phyloP scores from a whole-genome alignment of 2,888 invertebrate genomes.

The Drosophila kanekoi region DNA sequence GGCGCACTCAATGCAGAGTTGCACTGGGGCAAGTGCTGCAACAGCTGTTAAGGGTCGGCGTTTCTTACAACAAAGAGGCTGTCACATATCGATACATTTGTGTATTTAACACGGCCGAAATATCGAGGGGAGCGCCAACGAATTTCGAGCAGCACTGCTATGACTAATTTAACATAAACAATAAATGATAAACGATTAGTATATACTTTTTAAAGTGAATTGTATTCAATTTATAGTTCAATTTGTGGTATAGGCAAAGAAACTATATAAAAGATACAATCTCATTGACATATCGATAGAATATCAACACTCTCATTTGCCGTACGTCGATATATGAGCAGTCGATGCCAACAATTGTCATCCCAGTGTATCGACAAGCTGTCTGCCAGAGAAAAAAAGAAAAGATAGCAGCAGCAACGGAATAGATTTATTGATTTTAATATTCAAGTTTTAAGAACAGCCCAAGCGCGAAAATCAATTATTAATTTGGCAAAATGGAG shows the following conservation, averaged over 20 bases:
- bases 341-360: background rate
- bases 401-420: conserved; percentile 23
- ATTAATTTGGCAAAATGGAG: conserved; percentile 87
- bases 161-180: no score
- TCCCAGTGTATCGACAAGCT: conserved; percentile 17
- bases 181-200: no score
- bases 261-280: background rate
- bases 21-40: background rate
- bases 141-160: background rate
- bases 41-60: conserved; percentile 1
- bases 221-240: background rate
- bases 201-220: background rate
- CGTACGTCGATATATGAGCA: background rate
- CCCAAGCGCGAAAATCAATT: conserved; percentile 13
- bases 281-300: conserved; percentile 17
- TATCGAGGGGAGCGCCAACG: no score
- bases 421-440: conserved; percentile 59
- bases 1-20: conserved; percentile 6
- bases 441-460: conserved; percentile 21
- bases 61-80: background rate
- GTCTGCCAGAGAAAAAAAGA: conserved; percentile 21
- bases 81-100: background rate
- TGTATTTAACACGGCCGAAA: background rate
- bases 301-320: background rate
- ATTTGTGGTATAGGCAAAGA: background rate